These are phyloP conservation scores for Lates calcarifer DNA, from an alignment of 2,113 vertebrate genomes.

Conservation along the genomic window DNA sequence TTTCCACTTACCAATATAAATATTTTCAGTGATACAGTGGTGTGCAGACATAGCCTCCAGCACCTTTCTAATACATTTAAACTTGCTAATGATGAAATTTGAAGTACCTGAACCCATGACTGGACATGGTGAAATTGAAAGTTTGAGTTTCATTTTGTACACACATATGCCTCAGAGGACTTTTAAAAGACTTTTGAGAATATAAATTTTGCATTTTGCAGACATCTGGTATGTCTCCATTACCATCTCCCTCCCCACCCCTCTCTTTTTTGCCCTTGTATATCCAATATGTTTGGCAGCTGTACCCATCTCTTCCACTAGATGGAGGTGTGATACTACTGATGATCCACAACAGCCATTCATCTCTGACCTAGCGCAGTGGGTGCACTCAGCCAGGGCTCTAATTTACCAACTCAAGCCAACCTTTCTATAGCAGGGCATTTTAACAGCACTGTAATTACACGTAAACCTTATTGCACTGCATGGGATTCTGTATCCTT, in stretches of 20 bases:
- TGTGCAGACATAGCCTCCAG: neutral
- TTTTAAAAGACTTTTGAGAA: neutral
- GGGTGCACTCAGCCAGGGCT: constrained; percentile 33
- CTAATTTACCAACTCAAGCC: constrained; percentile 50
- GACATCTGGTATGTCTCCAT: neutral
- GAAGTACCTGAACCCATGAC: constrained; percentile 2
- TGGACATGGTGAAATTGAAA: neutral
- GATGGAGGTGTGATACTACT: constrained; percentile 76
- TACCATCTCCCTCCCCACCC: neutral
- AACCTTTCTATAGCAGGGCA: constrained; percentile 32
- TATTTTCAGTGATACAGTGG: neutral
- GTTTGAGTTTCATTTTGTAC: neutral
- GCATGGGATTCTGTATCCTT: constrained; percentile 28
- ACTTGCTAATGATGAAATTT: neutral
- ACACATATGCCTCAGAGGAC: neutral
- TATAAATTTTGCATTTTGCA: neutral
- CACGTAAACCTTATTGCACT: constrained; percentile 32
- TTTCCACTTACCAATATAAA: neutral
- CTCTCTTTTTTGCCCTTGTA: neutral
- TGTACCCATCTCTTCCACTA: constrained; percentile 66
- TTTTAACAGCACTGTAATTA: constrained; percentile 49
- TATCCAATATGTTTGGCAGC: neutral
- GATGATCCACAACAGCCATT: constrained; percentile 23
- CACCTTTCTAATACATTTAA: neutral
- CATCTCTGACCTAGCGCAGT: constrained; percentile 42